Evolutionary conservation across 1,140 invertebrate species (phyloP).

Genomic region (Cherax quadricarinatus): DNA sequence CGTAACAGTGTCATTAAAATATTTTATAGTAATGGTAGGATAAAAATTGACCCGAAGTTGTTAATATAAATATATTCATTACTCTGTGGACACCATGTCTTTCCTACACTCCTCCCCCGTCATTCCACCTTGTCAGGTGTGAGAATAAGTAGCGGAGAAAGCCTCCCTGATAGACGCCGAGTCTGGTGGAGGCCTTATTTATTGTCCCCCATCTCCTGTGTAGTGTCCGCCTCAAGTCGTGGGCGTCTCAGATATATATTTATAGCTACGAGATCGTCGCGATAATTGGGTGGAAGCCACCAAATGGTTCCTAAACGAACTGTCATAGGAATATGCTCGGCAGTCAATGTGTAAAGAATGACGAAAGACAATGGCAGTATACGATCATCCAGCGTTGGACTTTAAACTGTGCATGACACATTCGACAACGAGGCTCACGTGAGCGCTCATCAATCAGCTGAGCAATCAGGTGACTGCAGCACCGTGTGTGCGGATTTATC

Average conservation of each 20-base stretch:
- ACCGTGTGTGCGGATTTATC: neutral
- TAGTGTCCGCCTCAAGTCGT: neutral
- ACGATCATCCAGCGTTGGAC: neutral
- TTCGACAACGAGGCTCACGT: neutral
- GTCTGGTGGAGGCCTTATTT: neutral
- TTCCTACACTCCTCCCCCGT: too few relatives aligned
- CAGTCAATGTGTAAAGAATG: too few relatives aligned
- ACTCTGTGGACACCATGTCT: too few relatives aligned
- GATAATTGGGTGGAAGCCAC: neutral
- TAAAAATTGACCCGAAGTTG: too few relatives aligned
- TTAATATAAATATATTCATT: too few relatives aligned
- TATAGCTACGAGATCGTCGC: neutral
- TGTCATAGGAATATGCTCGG: neutral
- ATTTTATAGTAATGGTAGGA: too few relatives aligned
- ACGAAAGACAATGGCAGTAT: neutral
- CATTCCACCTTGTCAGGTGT: too few relatives aligned
- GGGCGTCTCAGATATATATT: neutral
- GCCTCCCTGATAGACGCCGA: too few relatives aligned
- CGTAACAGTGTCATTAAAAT: too few relatives aligned
- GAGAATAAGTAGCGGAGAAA: too few relatives aligned
- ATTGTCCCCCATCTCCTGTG: neutral
- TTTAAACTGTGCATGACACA: neutral
- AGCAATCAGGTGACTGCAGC: neutral
- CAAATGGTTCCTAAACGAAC: neutral
- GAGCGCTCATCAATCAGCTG: neutral